Conservation (phyloP, 35 echinoderm and acorn worm genomes). For the Ptychodera flava region DNA sequence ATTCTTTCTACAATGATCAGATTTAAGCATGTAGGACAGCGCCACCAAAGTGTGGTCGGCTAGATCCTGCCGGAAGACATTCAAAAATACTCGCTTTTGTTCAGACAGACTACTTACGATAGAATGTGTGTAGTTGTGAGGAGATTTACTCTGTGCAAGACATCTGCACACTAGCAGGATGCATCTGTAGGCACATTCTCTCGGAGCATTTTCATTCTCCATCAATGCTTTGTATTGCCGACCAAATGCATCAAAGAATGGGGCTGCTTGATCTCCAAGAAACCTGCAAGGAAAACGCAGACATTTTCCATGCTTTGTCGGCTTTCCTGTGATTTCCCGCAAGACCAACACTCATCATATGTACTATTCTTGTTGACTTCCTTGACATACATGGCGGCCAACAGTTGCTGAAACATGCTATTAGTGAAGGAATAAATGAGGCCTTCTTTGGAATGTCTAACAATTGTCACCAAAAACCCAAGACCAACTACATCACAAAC, state of each 20-base stretch:
- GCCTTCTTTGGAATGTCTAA: not conserved
- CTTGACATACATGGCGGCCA: not conserved
- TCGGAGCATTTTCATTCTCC: not conserved
- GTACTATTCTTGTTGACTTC: not conserved
- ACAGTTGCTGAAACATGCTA: not conserved
- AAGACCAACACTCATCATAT: not conserved
- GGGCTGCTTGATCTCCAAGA: not conserved
- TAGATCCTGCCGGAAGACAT: not conserved
- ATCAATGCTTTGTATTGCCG: not conserved
- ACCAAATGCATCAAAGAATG: not conserved
- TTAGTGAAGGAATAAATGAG: not conserved
- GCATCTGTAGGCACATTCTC: not conserved
- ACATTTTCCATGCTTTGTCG: not conserved
- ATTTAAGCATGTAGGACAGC: not conserved
- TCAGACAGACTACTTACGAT: not conserved
- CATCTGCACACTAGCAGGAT: not conserved
- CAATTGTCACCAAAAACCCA: not conserved
- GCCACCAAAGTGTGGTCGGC: not conserved
- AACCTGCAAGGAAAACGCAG: not conserved
- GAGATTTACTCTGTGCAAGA: not conserved
- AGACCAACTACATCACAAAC: not conserved
- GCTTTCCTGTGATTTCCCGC: not conserved
- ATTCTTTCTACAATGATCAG: not conserved
- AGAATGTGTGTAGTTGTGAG: not conserved
- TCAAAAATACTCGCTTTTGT: not conserved